Evolutionary conservation across 2,888 invertebrate species (phyloP), one percentile per base, ranked within the genome.

Genomic region (Conchocele bisecta): DNA sequence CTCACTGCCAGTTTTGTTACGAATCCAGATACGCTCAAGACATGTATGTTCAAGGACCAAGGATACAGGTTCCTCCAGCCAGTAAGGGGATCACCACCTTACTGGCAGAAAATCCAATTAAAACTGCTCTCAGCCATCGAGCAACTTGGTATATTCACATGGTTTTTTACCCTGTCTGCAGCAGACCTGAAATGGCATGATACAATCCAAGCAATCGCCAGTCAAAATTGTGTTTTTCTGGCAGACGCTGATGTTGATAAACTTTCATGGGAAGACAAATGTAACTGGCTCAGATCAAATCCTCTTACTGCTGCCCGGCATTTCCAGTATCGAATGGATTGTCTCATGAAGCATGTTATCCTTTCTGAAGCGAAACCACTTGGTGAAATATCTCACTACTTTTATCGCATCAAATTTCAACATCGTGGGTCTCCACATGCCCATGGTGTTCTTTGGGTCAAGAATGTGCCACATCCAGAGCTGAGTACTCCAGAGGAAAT

Each of bases 131-230:
- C 57, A 4, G 57, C 57, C 9, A 57, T 57, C n/a, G 42, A 57
- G 28, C 57, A 57, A 29, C n/a, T 57, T 11, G 24, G 26, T 15
- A 57, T 57, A 9, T 57, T 57, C 42, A 57, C 57, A 22, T 57
- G 57, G 41, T 57, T 57, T 22, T 24, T 57, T 20, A 57, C 57
- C 28, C 20, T 57, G 11, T 57, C 57, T 20, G 57, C 57, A 24
- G 78, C 82, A 48, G 85, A 85, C 39, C 59, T 73, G 6, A 71
- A 69, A 41, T 84, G 84, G 82, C 28, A 44, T 1, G 83, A 84
- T 31, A 67, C 82, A 11, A 33, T 85, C 3, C 46, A 57, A 20
- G 59, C 41, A 44, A 76, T 85, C 28, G n/a, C 39, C n/a, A 63
- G 51, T 31, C 75, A 76, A 29, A 29, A 60, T 35, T 73, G 79